phyloP scores from a whole-genome alignment of 2,888 invertebrate genomes.

The Drosophila longiperda region DNA sequence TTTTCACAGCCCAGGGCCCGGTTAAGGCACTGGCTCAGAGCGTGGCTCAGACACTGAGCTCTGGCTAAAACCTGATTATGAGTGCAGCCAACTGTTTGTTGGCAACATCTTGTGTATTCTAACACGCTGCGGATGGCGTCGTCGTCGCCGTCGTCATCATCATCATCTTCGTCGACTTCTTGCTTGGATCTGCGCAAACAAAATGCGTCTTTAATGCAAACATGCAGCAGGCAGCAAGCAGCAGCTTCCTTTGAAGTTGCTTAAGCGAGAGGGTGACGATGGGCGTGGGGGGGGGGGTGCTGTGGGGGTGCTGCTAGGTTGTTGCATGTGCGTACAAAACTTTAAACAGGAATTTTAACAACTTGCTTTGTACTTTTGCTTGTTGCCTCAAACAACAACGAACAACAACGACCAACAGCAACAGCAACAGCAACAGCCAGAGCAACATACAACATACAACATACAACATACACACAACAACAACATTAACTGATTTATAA shows the following conservation, averaged over 20 bases:
- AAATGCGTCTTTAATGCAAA: slow-evolving; percentile 80
- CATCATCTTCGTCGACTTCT: slow-evolving; percentile 44
- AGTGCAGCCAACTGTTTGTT: slow-evolving; percentile 73
- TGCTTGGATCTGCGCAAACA: slow-evolving; percentile 69
- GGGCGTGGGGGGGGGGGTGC: slow-evolving; percentile 1
- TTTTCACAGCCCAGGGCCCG: slow-evolving; percentile 46
- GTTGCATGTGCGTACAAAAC: slow-evolving; percentile 81
- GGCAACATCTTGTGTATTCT: slow-evolving; percentile 77
- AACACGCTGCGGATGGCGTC: slow-evolving; percentile 74
- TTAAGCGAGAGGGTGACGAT: slow-evolving; percentile 4
- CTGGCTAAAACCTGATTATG: slow-evolving; percentile 77
- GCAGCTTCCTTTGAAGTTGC: slow-evolving; percentile 78
- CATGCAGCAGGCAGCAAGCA: slow-evolving; percentile 68
- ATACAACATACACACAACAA: slow-evolving; percentile 21
- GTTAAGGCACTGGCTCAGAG: slow-evolving; percentile 24
- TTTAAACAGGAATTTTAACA: slow-evolving; percentile 80
- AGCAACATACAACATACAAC: slow-evolving; percentile 24
- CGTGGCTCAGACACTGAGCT: slow-evolving; percentile 32
- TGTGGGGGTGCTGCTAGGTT: slow-evolving; percentile 14
- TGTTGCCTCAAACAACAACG: slow-evolving; percentile 58
- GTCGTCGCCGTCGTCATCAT: slow-evolving; percentile 43
- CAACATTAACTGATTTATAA: slow-evolving; percentile 71
- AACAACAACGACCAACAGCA: slow-evolving; percentile 42
- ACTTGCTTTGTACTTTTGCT: slow-evolving; percentile 78
- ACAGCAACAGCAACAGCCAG: slow-evolving; percentile 47